phyloP scores from a whole-genome alignment of 64 coral and sea anemone species.

The Trachythela sp. region DNA sequence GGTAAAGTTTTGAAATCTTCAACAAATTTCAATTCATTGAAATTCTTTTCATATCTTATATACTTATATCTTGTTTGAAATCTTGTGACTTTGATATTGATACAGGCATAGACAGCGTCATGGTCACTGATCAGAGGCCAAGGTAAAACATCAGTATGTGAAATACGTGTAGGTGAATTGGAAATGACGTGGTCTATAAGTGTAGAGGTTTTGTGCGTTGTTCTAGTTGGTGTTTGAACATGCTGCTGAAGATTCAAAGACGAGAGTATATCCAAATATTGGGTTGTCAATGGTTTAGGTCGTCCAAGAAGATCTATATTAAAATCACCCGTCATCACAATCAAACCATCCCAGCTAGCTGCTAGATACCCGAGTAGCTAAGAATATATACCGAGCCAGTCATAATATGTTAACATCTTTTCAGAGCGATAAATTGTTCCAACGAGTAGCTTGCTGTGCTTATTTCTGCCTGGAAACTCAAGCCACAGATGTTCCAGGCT shows the following conservation, averaged over 20 bases:
- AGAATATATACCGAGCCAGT: neutral
- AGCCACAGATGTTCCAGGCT: neutral
- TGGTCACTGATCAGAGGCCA: constrained; percentile 32
- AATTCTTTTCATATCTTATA: neutral
- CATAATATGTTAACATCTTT: neutral
- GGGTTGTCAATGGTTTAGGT: constrained; percentile 8
- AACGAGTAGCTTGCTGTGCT: neutral
- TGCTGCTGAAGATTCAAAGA: constrained; percentile 35
- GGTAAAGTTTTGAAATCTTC: neutral
- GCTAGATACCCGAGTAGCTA: neutral
- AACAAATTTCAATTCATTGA: neutral
- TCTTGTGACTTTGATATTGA: constrained; percentile 39
- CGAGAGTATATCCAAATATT: constrained; percentile 22
- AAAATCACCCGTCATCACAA: constrained; percentile 17
- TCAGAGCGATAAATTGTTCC: neutral
- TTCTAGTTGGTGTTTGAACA: constrained; percentile 39
- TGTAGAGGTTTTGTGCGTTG: constrained; percentile 21
- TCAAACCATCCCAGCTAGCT: neutral
- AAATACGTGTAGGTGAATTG: constrained; percentile 27
- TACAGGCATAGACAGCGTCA: constrained; percentile 24
- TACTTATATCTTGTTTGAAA: constrained; percentile 38
- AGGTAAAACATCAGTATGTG: constrained; percentile 32
- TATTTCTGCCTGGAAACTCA: neutral
- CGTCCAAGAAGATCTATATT: constrained; percentile 33
- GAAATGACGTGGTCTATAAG: constrained; percentile 37